Conservation (phyloP, 2,797 vertebrate genomes). For the Chelon auratus region DNA sequence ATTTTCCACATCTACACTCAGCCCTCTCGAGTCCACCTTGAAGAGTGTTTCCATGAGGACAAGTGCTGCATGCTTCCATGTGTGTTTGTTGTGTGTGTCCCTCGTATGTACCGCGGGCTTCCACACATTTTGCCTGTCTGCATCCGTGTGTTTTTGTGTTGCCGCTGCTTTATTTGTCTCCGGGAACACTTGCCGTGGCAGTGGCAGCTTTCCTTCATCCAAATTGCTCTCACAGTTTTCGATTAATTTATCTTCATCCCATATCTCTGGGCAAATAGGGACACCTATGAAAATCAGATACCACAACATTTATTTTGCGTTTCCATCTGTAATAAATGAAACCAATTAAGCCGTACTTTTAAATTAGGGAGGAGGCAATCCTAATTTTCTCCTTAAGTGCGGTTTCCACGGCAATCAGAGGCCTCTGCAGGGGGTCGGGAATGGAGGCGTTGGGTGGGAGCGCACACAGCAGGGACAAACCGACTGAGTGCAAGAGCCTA, state of each 20-base stretch:
- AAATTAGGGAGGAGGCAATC: conserved; percentile 83
- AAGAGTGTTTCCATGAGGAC: conserved; percentile 58
- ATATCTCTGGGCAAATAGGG: conserved; percentile 57
- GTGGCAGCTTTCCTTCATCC: conserved; percentile 23
- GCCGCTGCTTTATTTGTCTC: conserved; percentile 14
- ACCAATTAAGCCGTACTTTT: conserved; percentile 83
- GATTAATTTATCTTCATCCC: conserved; percentile 57
- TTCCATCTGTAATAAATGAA: conserved; percentile 82
- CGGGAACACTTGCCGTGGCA: background rate
- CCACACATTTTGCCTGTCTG: conserved; percentile 24
- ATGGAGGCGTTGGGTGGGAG: conserved; percentile 82
- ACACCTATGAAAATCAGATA: conserved; percentile 72
- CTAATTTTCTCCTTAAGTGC: conserved; percentile 85
- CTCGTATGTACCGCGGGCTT: conserved; percentile 3
- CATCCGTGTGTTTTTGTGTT: conserved; percentile 18
- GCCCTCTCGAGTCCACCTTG: conserved; percentile 66
- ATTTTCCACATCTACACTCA: conserved; percentile 82
- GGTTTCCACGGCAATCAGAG: conserved; percentile 86
- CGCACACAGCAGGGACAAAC: conserved; percentile 77
- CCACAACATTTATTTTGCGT: conserved; percentile 75
- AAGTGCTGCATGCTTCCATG: conserved; percentile 27
- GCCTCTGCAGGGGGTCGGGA: conserved; percentile 79
- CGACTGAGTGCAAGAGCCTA: conserved; percentile 75
- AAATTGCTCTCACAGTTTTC: conserved; percentile 36
- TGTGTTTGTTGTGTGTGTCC: conserved; percentile 18